Evolutionary conservation across 2,888 invertebrate genomes (phyloP).

Genomic region (Lamellibrachia columna): DNA sequence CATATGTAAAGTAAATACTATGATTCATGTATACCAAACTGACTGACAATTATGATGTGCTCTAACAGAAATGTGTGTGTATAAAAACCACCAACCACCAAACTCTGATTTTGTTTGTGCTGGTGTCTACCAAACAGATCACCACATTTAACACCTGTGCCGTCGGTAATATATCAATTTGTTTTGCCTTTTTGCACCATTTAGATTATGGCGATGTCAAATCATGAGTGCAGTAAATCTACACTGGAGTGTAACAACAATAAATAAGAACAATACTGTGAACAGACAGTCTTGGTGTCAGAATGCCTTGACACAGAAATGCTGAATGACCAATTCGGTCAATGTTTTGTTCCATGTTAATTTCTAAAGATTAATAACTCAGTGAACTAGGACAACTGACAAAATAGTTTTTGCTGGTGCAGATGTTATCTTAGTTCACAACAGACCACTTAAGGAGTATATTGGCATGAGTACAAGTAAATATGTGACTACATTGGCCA

Average conservation of each 20-base stretch:
- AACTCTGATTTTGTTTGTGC: background rate
- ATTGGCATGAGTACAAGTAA: background rate
- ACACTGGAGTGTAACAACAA: background rate
- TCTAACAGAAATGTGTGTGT: background rate
- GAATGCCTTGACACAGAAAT: background rate
- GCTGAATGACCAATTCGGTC: background rate
- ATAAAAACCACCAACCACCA: background rate
- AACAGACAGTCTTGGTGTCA: background rate
- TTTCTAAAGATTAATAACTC: background rate
- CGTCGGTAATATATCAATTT: background rate
- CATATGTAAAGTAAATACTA: background rate
- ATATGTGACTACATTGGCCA: too few relatives aligned
- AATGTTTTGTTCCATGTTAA: background rate
- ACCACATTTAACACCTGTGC: background rate
- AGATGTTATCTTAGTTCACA: background rate
- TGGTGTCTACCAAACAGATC: background rate
- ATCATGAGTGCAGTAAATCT: background rate
- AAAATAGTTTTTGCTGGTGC: background rate
- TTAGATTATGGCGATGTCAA: background rate
- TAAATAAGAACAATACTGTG: background rate
- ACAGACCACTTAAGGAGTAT: background rate
- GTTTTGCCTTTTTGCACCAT: background rate
- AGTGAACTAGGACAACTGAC: background rate
- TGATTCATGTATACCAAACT: background rate
- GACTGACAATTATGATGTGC: background rate